Evolutionary conservation across 1,140 invertebrate species (phyloP), one percentile per base, ranked within the genome.

Genomic region (Ooceraea biroi): DNA sequence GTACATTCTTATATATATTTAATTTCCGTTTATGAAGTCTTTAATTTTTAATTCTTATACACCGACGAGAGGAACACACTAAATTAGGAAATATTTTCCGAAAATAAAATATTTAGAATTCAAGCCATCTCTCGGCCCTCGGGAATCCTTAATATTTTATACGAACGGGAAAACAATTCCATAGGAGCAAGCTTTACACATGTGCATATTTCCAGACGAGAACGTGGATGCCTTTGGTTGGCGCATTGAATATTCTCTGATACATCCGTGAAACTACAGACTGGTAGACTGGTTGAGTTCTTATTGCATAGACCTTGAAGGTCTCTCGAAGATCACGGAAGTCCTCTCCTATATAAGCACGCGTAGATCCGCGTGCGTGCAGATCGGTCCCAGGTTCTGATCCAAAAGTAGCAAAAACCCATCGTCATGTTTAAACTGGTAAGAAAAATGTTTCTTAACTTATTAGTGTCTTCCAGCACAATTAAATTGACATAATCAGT

Each of bases 341-440:
- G 83, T 77, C 48, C 85, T 89, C 76, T 82, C 84, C 89, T 94
- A 93, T 93, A 93, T 94, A 93, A 92, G 89, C 85, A 80, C 65
- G 84, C 78, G 83, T 84, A 83, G 87, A 69, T 84, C 65, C 88
- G 84, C 88, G 78, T 90, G 88, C 83, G 85, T 84, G 83, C 88
- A 91, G 88, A 92, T 92, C 92, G 91, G 90, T 93, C 90, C 95
- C 92, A 94, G 94, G 66, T 95, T 94, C 80, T 93, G 76, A 71
- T 80, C 95, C 93, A 85, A 86, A 85, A 85, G 58, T 71, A 87
- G 68, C 89, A 82, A 74, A 90, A 91, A 90, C 86, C 80, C 78
- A 84, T 90, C 92, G 88, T 88, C 86, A 93, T 94, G 93, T 92
- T 92, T 88, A 93, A 90, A 85, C 89, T 93, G 86, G 93, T 93